Conservation (phyloP, 2,113 vertebrate species). For the Hemibagrus wyckioides region DNA sequence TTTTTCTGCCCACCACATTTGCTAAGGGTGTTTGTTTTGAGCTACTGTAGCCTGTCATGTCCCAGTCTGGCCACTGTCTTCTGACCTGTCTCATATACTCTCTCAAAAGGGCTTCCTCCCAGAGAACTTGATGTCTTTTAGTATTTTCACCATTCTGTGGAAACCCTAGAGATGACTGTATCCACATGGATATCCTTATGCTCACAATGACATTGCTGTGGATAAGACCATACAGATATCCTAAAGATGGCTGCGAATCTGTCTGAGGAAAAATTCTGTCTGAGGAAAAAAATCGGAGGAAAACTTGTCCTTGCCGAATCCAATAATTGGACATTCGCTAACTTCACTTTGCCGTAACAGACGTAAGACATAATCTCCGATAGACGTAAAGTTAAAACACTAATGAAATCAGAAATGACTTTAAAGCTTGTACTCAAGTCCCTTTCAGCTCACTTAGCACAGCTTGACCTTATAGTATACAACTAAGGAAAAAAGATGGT, state of each 20-base stretch:
- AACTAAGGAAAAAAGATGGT: not conserved
- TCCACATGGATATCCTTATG: not conserved
- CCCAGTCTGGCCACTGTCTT: not conserved
- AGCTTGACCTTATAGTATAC: not conserved
- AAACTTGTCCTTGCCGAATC: not conserved
- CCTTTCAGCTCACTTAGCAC: not conserved
- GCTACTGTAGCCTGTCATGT: not conserved
- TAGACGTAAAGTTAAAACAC: not conserved
- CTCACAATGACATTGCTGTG: too few relatives aligned
- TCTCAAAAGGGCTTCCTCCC: not conserved
- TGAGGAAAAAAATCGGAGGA: too few relatives aligned
- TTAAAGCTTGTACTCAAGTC: not conserved
- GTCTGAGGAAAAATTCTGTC: too few relatives aligned
- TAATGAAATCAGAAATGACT: not conserved
- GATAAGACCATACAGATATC: not conserved
- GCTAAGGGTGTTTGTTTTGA: too few relatives aligned
- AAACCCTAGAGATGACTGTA: not conserved
- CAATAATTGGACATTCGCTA: not conserved
- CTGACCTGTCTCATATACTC: not conserved
- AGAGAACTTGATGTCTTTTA: not conserved
- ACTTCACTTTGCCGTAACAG: not conserved
- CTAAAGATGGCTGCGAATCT: not conserved
- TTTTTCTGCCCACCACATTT: not conserved
- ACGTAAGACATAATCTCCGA: too few relatives aligned
- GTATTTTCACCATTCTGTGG: not conserved